A percentile compares a stretch with the other conserved stretches of the same genome.
Evolutionary conservation across 1,140 invertebrate genomes (phyloP).

Genomic region (Charaxes varanes): DNA sequence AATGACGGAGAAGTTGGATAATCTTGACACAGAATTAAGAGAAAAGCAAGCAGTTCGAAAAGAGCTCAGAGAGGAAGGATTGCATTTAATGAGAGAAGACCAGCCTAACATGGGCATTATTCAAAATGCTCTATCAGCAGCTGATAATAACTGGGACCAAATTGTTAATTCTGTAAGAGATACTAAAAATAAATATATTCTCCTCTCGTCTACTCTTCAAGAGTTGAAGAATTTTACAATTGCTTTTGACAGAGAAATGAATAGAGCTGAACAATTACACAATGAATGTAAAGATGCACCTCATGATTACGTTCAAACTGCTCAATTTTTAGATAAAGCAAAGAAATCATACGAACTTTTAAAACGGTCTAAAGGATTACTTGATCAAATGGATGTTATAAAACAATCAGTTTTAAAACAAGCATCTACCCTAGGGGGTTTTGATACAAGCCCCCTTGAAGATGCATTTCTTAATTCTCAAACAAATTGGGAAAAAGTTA

Average conservation of each 20-base stretch:
- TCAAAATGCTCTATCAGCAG: conserved; percentile 83
- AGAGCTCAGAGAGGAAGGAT: conserved; percentile 78
- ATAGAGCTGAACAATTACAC: conserved; percentile 77
- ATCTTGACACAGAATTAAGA: conserved; percentile 58
- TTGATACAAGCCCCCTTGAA: conserved; percentile 80
- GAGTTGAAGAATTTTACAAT: conserved; percentile 83
- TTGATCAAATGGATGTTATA: conserved; percentile 85
- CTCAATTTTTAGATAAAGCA: conserved; percentile 80
- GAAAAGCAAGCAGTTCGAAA: conserved; percentile 66
- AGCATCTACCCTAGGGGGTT: conserved; percentile 83
- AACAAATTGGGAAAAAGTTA: conserved; percentile 83
- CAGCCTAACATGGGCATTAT: conserved; percentile 84
- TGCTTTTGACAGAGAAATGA: conserved; percentile 80
- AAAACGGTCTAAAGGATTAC: conserved; percentile 81
- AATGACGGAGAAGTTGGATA: conserved; percentile 72
- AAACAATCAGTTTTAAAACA: conserved; percentile 82
- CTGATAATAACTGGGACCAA: conserved; percentile 87
- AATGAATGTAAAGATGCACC: conserved; percentile 77
- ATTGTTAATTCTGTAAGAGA: conserved; percentile 83
- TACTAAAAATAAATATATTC: conserved; percentile 83
- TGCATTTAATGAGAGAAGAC: conserved; percentile 86
- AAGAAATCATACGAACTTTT: conserved; percentile 84
- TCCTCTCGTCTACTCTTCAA: conserved; percentile 83
- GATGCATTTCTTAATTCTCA: conserved; percentile 77
- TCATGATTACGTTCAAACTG: conserved; percentile 78